Evolutionary conservation across 2,797 vertebrate species (phyloP).

Genomic region (Orientallactaga sibirica): DNA sequence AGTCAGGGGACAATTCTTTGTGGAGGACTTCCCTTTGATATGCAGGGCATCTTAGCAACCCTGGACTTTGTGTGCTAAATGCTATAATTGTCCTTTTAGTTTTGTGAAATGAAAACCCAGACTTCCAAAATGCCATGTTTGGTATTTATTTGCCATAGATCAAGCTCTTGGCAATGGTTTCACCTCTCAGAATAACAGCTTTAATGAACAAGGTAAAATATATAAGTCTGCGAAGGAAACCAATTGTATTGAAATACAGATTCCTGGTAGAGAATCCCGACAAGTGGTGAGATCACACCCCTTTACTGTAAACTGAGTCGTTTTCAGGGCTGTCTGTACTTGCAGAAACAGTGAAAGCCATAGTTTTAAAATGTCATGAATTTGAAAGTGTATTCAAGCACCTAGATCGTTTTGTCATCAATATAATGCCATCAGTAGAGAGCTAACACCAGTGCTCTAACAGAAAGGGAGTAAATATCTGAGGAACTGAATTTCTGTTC

Average conservation of each 20-base stretch:
- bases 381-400: conserved; percentile 18
- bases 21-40: neutral
- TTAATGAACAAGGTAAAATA: conserved; percentile 54
- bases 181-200: conserved; percentile 41
- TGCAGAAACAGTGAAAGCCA: conserved; percentile 16
- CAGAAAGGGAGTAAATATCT: conserved; percentile 39
- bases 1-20: neutral
- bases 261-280: conserved; percentile 2
- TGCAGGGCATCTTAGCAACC: neutral
- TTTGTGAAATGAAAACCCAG: conserved; percentile 15
- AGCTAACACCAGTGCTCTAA: conserved; percentile 5
- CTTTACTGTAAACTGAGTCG: neutral
- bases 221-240: conserved; percentile 52
- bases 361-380: conserved; percentile 33
- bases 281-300: neutral
- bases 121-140: neutral
- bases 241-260: conserved; percentile 31
- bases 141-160: neutral
- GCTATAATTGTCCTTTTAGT: neutral
- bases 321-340: neutral
- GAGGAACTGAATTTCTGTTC: conserved; percentile 56
- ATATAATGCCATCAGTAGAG: neutral
- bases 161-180: conserved; percentile 8
- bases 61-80: neutral
- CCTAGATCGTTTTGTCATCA: conserved; percentile 42